phyloP scores from a whole-genome alignment of 2,888 invertebrate genomes.

The Nudaria mundana region DNA sequence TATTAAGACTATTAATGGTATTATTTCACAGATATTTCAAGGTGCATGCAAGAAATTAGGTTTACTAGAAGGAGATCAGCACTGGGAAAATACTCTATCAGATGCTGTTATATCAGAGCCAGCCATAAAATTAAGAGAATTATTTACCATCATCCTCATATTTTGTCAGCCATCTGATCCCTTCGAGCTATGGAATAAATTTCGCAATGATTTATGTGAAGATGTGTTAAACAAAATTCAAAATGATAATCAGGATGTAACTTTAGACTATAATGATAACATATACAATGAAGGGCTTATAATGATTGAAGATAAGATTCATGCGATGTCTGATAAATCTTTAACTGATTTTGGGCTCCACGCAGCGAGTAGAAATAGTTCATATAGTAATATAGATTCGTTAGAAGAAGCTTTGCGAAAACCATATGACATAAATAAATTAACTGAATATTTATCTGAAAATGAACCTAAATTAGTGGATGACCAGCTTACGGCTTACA shows the following conservation, averaged over 20 bases:
- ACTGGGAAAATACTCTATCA: conserved; percentile 11
- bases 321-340: conserved; percentile 7
- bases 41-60: conserved; percentile 15
- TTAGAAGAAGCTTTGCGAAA: conserved; percentile 17
- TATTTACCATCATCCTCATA: conserved; percentile 22
- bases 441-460: conserved; percentile 14
- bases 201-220: conserved; percentile 18
- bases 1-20: conserved; percentile 21
- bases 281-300: conserved; percentile 19
- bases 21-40: conserved; percentile 19
- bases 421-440: conserved; percentile 15
- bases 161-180: conserved; percentile 20
- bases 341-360: conserved; percentile 10
- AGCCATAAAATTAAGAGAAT: conserved; percentile 13
- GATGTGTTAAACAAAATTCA: conserved; percentile 22
- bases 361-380: conserved; percentile 10
- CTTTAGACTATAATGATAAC: conserved; percentile 21
- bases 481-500: conserved; percentile 16
- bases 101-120: conserved; percentile 1
- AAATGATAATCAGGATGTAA: conserved; percentile 22
- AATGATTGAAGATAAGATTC: conserved; percentile 9
- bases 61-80: conserved; percentile 19
- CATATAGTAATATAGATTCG: conserved; percentile 12
- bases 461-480: conserved; percentile 19
- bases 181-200: conserved; percentile 19